Percentiles rank a stretch among this genome's conserved stretches.
phyloP scores from a whole-genome alignment of 2,113 vertebrate genomes.

The Etia nguti region DNA sequence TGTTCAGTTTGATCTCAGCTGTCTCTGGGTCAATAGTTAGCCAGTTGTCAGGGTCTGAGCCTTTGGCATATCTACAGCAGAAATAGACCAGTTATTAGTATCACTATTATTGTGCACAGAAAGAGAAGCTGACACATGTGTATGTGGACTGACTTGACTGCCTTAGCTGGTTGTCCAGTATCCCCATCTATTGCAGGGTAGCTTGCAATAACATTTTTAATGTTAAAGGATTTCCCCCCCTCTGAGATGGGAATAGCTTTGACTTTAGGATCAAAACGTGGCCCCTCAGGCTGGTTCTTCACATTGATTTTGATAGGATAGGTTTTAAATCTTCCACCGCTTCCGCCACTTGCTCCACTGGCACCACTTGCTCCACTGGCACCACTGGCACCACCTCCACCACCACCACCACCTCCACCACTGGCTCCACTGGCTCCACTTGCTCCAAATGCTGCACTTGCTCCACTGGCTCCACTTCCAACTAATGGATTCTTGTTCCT shows the following conservation, averaged over 20 bases:
- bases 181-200: conserved; percentile 82
- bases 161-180: conserved; percentile 75
- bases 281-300: conserved; percentile 79
- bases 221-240: conserved; percentile 27
- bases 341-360: not conserved
- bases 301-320: conserved; percentile 77
- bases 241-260: conserved; percentile 70
- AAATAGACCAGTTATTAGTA: not conserved
- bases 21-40: conserved; percentile 79
- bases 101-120: not conserved
- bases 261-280: conserved; percentile 75
- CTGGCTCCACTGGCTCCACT: not conserved
- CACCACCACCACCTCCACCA: rapidly evolving
- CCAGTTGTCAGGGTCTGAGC: conserved; percentile 80
- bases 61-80: conserved; percentile 78
- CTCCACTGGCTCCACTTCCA: not conserved
- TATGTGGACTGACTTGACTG: conserved; percentile 76
- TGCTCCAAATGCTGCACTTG: not conserved
- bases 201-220: conserved; percentile 58
- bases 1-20: conserved; percentile 81
- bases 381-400: rapidly evolving
- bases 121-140: not conserved
- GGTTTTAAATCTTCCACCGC: conserved; percentile 6
- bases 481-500: conserved; percentile 61
- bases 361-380: rapidly evolving